These are phyloP conservation scores for Brenthis ino DNA, from an alignment of 2,888 invertebrate genomes.

Conservation along the genomic window DNA sequence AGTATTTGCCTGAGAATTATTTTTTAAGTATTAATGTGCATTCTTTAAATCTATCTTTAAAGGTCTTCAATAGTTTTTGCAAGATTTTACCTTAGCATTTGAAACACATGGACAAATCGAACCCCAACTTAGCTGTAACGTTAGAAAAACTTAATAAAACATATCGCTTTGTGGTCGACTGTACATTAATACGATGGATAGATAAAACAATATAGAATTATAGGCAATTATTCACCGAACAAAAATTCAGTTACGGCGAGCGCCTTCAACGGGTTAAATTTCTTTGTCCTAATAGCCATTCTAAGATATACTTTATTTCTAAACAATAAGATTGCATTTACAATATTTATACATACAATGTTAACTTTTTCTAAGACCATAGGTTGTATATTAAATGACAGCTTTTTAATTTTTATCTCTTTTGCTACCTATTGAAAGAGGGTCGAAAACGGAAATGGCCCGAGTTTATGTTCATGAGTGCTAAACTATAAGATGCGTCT, in stretches of 20 bases:
- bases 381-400: conserved; percentile 41
- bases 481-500: conserved; percentile 25
- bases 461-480: conserved; percentile 20
- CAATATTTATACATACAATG: not conserved
- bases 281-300: conserved; percentile 24
- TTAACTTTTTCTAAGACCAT: conserved; percentile 28
- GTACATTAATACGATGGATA: conserved; percentile 45
- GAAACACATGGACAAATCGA: no score
- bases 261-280: conserved; percentile 37
- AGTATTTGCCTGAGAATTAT: no score
- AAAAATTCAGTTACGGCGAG: conserved; percentile 42
- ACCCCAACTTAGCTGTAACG: no score
- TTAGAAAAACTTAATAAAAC: not conserved
- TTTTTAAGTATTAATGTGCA: no score
- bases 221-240: conserved; percentile 48
- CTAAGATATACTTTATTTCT: conserved; percentile 13
- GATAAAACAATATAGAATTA: conserved; percentile 56
- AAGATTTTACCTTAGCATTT: no score
- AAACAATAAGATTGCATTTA: not conserved
- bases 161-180: not conserved
- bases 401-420: conserved; percentile 47
- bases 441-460: conserved; percentile 38
- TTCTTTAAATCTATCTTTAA: no score
- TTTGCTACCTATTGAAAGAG: conserved; percentile 46
- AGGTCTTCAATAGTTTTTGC: no score